Base-by-base conservation (phyloP, 1,140 invertebrate species). In the Whitmania pigra region DNA sequence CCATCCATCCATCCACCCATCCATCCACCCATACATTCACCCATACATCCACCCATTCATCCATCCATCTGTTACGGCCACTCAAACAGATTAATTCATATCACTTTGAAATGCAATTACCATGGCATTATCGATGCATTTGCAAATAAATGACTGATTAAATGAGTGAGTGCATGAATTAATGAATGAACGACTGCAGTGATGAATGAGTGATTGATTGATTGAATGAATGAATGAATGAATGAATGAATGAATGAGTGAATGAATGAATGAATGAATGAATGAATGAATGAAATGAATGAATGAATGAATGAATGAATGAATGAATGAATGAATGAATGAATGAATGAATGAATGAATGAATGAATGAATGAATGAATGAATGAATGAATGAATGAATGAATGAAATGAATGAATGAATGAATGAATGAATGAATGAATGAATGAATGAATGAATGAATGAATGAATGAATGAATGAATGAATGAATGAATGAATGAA, bases 401-500 rank as follows among this genome's bases (percentile, higher is more conserved):
- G 31, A 36, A 36, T 36, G 31, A 36, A n/a, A 36, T 36, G 31
- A 36, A 36, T 36, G 31, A 36, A 36, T 36, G 31, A 36, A 36
- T 36, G 31, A 36, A 36, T 36, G 31, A 6, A 36, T 36, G 2
- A 6, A 36, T 36, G 2, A 6, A 36, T 36, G 31, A 36, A 36
- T 36, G 31, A 36, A 36, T n/a, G n/a, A 6, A 36, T 36, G 6
- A 36, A 36, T 36, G 31, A 49, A 4, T 49, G 43, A 49, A 11
- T 15, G 15, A 49, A 49, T 15, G 15, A 49, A 13, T 49, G 15
- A 49, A 0, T 49, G 9, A 11, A 53, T 49, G 63, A 53, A 63
- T 74, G 73, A 73, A 66, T 69, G 72, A 74, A 72, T 74, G 73
- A 73, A 63, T 29, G 72, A 63, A 22, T 9, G 29, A 43, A 67